phyloP scores from a whole-genome alignment of 2,888 invertebrate species.

The Globia sparganii region DNA sequence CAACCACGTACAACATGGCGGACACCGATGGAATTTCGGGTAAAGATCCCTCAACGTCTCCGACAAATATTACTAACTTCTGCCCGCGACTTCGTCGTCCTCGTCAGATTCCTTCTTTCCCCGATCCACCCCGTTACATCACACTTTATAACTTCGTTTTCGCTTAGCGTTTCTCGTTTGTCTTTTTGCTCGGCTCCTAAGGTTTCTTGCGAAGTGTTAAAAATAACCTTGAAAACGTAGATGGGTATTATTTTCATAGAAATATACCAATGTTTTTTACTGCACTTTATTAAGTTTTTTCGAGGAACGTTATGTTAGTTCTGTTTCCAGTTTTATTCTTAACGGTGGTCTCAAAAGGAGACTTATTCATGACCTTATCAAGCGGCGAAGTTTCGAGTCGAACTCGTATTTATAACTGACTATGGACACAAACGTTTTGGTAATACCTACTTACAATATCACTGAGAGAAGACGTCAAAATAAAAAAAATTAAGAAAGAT shows the following conservation, averaged over 20 bases:
- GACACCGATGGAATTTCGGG: too few relatives aligned
- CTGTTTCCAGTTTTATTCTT: slow-evolving; percentile 12
- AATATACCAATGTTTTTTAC: slow-evolving; percentile 26
- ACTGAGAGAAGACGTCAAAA: background rate
- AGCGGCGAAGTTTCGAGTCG: background rate
- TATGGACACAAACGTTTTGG: background rate
- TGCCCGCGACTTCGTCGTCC: too few relatives aligned
- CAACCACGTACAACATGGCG: too few relatives aligned
- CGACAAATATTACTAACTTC: too few relatives aligned
- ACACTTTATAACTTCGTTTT: too few relatives aligned
- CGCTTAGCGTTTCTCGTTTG: too few relatives aligned
- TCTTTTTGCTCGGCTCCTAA: too few relatives aligned
- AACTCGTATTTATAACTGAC: background rate
- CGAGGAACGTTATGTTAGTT: slow-evolving; percentile 38
- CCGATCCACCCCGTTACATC: too few relatives aligned
- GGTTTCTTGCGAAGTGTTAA: too few relatives aligned
- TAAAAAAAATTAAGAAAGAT: background rate
- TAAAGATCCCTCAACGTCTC: too few relatives aligned
- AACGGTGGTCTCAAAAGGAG: slow-evolving; percentile 19
- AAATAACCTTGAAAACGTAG: slow-evolving; percentile 16
- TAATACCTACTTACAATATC: background rate
- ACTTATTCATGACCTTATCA: slow-evolving; percentile 25
- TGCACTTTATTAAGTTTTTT: slow-evolving; percentile 25
- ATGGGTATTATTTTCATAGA: slow-evolving; percentile 13
- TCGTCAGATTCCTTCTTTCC: too few relatives aligned